Base-by-base conservation (phyloP, 2,888 invertebrate genomes). In the Amblyjoppa fuscipennis region DNA sequence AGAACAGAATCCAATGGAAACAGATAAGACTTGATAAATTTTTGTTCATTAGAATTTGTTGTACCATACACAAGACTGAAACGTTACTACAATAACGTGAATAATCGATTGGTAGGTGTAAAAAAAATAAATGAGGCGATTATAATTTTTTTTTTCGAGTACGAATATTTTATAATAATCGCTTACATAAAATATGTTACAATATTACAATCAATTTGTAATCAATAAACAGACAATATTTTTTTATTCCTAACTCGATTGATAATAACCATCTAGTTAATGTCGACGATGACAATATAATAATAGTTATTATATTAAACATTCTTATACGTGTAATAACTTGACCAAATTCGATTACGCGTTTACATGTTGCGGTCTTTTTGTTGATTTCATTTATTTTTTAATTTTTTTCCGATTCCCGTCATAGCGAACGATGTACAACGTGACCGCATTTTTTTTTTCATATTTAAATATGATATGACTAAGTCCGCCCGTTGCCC, bases 111-210 rank as follows among this genome's bases (percentile, higher is more conserved):
- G 45, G 13, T 38, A 31, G n/a, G 13, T 34, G 16, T 59, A 64
- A 49, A 4, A 41, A 66, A 66, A n/a, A 76, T 53, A 13, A 41
- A 75, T 61, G 28, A 34, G 68, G 31, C 11, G 34, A 71, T 45
- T 38, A 20, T 20, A 20, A 20, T 45, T 49, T n/a, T 86, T 77
- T 66, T 73, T 87, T 87, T 89, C 85, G 87, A 89, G 89, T 91
- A 90, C 87, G 90, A 90, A 92, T 93, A 92, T 90, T 91, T 92
- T 91, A 91, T 93, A 93, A 92, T 93, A 92, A 93, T 93, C 91
- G 91, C 91, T 93, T 93, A 93, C 92, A 91, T 93, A 92, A 93
- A 93, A 93, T 94, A 93, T 93, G 92, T 93, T 93, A 93, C 93
- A 93, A 92, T 92, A 92, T 92, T 92, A 91, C 91, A 94, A 92